Conservation (phyloP, 1,140 invertebrate species). For the Trachymyrmex septentrionalis region DNA sequence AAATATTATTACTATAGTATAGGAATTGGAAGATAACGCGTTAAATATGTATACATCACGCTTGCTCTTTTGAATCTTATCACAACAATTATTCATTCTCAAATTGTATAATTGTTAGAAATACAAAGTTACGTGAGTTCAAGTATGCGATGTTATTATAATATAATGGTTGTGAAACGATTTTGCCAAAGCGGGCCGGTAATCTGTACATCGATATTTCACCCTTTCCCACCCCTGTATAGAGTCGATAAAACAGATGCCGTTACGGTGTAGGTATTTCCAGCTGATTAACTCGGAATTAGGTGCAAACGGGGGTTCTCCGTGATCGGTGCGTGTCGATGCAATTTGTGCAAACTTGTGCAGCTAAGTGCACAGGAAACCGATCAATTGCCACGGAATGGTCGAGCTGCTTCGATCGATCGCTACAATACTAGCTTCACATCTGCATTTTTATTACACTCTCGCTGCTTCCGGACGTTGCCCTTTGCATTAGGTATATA, state of each 20-base stretch:
- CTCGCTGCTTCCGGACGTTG: slow-evolving; percentile 20
- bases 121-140: neutral
- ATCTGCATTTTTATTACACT: slow-evolving; percentile 52
- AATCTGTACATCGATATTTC: slow-evolving; percentile 37
- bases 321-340: slow-evolving; percentile 50
- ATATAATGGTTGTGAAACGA: neutral
- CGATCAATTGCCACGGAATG: slow-evolving; percentile 23
- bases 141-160: neutral
- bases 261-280: slow-evolving; percentile 33
- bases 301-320: slow-evolving; percentile 33
- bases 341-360: slow-evolving; percentile 64
- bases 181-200: neutral
- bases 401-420: slow-evolving; percentile 34
- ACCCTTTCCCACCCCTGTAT: neutral
- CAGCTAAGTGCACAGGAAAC: slow-evolving; percentile 20
- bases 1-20: neutral
- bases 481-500: neutral
- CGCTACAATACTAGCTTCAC: slow-evolving; percentile 36
- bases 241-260: slow-evolving; percentile 61
- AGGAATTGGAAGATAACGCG: neutral
- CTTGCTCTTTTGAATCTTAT: neutral
- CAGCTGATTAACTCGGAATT: slow-evolving; percentile 59
- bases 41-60: neutral
- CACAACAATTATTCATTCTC: neutral
- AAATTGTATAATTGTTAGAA: neutral